Evolutionary conservation across 2,888 invertebrate genomes (phyloP).

Genomic region (Autographa gamma): DNA sequence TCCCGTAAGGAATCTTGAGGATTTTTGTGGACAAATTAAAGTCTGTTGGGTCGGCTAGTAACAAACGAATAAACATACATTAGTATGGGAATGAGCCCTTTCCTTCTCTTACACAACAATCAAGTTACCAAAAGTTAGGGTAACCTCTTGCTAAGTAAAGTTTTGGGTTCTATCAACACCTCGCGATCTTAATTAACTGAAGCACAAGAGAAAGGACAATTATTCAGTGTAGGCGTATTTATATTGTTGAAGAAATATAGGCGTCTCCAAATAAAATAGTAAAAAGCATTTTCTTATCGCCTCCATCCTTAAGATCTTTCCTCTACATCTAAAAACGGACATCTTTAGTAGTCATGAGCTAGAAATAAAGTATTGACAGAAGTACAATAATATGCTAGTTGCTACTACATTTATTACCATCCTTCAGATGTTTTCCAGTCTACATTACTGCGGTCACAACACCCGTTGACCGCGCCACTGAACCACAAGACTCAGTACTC

Average conservation of each 20-base stretch:
- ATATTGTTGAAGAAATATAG: background rate
- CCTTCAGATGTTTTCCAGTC: constrained; percentile 9
- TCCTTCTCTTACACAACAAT: background rate
- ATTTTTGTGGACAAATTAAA: background rate
- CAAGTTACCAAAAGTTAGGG: background rate
- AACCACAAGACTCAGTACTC: constrained; percentile 23
- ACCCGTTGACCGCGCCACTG: constrained; percentile 26
- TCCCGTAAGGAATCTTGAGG: too few relatives aligned
- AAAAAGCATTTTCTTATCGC: too few relatives aligned
- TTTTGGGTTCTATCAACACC: background rate
- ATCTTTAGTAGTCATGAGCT: too few relatives aligned
- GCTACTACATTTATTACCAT: background rate
- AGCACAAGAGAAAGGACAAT: background rate
- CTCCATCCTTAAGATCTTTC: too few relatives aligned
- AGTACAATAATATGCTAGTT: background rate
- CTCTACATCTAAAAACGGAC: too few relatives aligned
- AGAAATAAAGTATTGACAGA: background rate
- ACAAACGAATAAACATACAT: background rate
- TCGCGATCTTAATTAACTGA: background rate
- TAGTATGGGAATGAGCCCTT: background rate
- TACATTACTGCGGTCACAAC: constrained; percentile 27
- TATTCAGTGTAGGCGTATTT: too few relatives aligned
- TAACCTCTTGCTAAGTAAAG: background rate
- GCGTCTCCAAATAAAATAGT: background rate
- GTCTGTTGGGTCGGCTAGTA: background rate